Conservation (phyloP, 1,140 invertebrate species). For the Helicoverpa armigera region DNA sequence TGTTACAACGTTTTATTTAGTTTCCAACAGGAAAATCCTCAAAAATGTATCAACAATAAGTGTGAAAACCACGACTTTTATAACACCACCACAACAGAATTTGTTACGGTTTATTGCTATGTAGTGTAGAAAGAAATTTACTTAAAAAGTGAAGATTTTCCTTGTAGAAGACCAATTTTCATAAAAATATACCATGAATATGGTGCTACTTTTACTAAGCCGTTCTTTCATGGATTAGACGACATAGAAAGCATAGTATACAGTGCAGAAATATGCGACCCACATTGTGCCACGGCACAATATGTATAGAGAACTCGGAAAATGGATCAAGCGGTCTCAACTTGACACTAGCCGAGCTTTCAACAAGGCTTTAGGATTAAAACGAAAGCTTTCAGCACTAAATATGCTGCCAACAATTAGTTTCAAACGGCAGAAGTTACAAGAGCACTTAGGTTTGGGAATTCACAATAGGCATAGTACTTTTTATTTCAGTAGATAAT, state of each 20-base stretch:
- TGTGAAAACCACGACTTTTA: too few species aligned
- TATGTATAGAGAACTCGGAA: conserved; percentile 11
- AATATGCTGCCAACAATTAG: conserved; percentile 38
- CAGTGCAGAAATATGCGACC: background rate
- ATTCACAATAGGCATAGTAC: background rate
- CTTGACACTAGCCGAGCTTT: conserved; percentile 18
- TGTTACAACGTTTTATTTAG: too few species aligned
- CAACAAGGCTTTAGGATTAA: conserved; percentile 34
- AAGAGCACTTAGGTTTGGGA: background rate
- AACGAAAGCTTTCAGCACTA: conserved; percentile 41
- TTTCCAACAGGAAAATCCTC: too few species aligned
- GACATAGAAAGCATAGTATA: background rate
- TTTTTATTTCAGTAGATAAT: background rate
- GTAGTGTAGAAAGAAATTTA: too few species aligned
- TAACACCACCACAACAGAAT: too few species aligned
- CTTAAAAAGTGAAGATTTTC: too few species aligned
- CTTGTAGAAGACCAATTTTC: too few species aligned
- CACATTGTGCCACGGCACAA: background rate
- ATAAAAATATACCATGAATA: too few species aligned
- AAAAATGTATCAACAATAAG: too few species aligned
- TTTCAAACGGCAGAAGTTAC: background rate
- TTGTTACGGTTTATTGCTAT: too few species aligned
- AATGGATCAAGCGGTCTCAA: conserved; percentile 37
- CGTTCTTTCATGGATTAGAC: too few species aligned
- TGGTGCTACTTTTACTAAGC: too few species aligned